phyloP scores from a whole-genome alignment of 2,797 vertebrate genomes.

The Oreochromis mossambicus region DNA sequence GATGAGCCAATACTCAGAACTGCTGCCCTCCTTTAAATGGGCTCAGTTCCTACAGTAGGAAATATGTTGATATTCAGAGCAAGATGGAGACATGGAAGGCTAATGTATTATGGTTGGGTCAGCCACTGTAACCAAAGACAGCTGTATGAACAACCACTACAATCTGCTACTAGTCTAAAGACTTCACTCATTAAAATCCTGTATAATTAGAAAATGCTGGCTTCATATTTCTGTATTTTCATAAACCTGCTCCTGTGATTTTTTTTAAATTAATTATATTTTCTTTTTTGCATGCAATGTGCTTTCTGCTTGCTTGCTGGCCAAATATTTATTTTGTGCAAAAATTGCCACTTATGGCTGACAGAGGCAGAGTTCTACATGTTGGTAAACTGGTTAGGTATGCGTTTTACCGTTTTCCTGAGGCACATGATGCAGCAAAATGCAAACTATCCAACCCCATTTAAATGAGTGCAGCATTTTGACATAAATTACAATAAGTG shows the following conservation, averaged over 20 bases:
- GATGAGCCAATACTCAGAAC: constrained; percentile 55
- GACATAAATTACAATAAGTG: constrained; percentile 72
- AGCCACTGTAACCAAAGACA: constrained; percentile 23
- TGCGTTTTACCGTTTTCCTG: constrained; percentile 64
- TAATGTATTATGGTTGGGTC: constrained; percentile 22
- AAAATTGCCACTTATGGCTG: background rate
- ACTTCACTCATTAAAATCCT: background rate
- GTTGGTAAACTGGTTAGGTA: constrained; percentile 38
- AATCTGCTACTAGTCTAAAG: background rate
- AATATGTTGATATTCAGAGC: constrained; percentile 52
- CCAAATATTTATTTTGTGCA: background rate
- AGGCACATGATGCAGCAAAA: constrained; percentile 64
- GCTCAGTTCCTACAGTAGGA: constrained; percentile 7
- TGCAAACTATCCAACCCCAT: constrained; percentile 56
- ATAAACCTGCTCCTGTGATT: background rate
- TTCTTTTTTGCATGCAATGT: background rate
- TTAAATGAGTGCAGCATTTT: constrained; percentile 64
- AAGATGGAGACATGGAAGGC: constrained; percentile 49
- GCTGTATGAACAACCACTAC: background rate
- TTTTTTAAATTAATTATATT: background rate
- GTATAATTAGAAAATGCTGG: background rate
- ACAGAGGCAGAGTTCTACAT: background rate
- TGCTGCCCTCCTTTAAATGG: constrained; percentile 38
- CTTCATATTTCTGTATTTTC: background rate
- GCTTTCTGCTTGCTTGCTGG: background rate